Evolutionary conservation across 2,797 vertebrate species (phyloP).

Genomic region (Thunnus albacares): DNA sequence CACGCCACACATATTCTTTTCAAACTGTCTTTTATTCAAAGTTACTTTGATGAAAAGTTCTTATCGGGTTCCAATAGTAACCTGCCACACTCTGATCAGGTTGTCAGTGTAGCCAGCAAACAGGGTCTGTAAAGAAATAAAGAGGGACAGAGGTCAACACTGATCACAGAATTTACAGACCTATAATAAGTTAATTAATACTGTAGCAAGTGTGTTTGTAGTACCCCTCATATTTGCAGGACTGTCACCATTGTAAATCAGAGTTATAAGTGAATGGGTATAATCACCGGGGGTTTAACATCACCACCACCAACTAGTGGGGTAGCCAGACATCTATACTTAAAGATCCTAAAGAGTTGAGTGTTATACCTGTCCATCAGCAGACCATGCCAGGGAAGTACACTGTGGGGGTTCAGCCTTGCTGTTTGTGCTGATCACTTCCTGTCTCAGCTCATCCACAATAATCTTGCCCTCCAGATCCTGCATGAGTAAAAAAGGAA

Average conservation of each 20-base stretch:
- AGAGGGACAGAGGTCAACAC: neutral
- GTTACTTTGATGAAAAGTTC: constrained; percentile 69
- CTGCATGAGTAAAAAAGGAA: constrained; percentile 68
- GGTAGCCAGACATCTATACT: neutral
- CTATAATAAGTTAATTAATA: neutral
- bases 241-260: constrained; percentile 85
- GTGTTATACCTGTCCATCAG: constrained; percentile 93
- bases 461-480: constrained; percentile 98
- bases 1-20: constrained; percentile 40
- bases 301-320: neutral
- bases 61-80: constrained; percentile 97
- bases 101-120: constrained; percentile 98
- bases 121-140: constrained; percentile 87
- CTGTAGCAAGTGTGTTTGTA: neutral
- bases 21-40: constrained; percentile 86
- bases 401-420: constrained; percentile 96
- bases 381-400: constrained; percentile 95
- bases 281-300: constrained; percentile 83
- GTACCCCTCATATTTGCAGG: constrained; percentile 90
- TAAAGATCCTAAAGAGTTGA: neutral
- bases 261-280: constrained; percentile 82
- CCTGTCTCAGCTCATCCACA: constrained; percentile 96
- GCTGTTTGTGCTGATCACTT: constrained; percentile 97
- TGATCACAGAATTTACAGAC: neutral
- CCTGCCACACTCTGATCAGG: constrained; percentile 98